Conservation (phyloP, 2,888 invertebrate genomes). For the Drosophila affinis region DNA sequence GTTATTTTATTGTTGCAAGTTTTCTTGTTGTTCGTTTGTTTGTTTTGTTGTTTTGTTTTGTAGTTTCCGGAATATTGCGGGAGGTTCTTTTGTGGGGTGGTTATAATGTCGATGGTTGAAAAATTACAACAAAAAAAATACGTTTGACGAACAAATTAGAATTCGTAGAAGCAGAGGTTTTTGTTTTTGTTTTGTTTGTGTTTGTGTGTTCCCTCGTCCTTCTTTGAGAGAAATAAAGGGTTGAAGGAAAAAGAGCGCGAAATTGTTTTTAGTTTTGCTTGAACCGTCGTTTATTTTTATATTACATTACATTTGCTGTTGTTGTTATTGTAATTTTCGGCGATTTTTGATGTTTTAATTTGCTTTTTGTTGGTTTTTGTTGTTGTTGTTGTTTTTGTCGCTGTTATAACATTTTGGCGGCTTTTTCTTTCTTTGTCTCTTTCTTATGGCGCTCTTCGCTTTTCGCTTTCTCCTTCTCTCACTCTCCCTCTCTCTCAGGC, state of each 20-base stretch:
- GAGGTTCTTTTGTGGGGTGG: background rate
- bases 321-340: background rate
- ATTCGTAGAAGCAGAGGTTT: slow-evolving; percentile 6
- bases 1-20: background rate
- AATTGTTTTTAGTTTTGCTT: background rate
- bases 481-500: background rate
- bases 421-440: slow-evolving; percentile 33
- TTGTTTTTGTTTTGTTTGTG: slow-evolving; percentile 9
- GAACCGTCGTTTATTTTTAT: background rate
- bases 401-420: slow-evolving; percentile 41
- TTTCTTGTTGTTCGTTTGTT: background rate
- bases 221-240: background rate
- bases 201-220: background rate
- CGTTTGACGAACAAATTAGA: background rate
- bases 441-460: background rate
- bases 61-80: background rate
- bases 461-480: slow-evolving; percentile 13
- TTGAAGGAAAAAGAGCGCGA: slow-evolving; percentile 1
- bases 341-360: background rate
- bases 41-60: background rate
- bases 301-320: background rate
- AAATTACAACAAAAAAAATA: background rate
- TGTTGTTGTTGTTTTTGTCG: slow-evolving; percentile 2
- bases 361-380: background rate
- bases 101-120: background rate